phyloP scores from a whole-genome alignment of 2,113 vertebrate species.

The Acrocephalus arundinaceus region DNA sequence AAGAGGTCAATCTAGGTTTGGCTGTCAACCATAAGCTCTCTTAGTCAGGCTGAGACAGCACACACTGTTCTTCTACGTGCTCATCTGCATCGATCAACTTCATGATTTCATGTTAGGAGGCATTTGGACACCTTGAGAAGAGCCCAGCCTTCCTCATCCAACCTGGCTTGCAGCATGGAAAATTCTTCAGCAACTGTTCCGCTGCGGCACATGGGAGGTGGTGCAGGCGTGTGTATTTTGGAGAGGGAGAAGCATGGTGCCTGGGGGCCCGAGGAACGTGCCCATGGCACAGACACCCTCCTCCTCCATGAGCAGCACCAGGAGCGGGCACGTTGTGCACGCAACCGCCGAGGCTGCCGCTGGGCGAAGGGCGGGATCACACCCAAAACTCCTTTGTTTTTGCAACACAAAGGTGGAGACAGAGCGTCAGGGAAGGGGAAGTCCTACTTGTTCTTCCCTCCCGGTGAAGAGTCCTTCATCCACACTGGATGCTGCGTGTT shows the following conservation, averaged over 20 bases:
- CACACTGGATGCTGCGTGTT: fast-evolving
- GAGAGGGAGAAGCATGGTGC: conserved; percentile 26
- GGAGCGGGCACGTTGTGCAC: conserved; percentile 51
- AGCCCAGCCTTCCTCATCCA: neutral
- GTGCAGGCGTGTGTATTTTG: neutral
- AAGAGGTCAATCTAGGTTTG: neutral
- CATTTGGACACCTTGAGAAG: neutral
- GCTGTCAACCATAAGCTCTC: neutral
- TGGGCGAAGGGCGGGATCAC: conserved; percentile 17
- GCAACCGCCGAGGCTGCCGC: conserved; percentile 2
- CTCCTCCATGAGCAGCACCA: conserved; percentile 47
- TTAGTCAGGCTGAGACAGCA: conserved; percentile 1
- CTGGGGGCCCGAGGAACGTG: neutral
- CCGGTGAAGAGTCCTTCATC: neutral
- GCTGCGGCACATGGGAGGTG: neutral
- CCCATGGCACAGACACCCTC: neutral
- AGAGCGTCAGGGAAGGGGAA: neutral
- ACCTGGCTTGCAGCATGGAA: conserved; percentile 35
- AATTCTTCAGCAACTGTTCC: conserved; percentile 1
- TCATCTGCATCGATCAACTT: neutral
- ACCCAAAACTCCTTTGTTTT: conserved; percentile 44
- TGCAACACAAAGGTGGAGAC: conserved; percentile 58
- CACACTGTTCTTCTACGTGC: neutral
- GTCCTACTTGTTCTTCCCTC: conserved; percentile 10
- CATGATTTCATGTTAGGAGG: neutral